A percentile compares a stretch with the other conserved stretches of the same genome.
phyloP scores from a whole-genome alignment of 2,113 vertebrate genomes.

The Odobenus rosmarus region DNA sequence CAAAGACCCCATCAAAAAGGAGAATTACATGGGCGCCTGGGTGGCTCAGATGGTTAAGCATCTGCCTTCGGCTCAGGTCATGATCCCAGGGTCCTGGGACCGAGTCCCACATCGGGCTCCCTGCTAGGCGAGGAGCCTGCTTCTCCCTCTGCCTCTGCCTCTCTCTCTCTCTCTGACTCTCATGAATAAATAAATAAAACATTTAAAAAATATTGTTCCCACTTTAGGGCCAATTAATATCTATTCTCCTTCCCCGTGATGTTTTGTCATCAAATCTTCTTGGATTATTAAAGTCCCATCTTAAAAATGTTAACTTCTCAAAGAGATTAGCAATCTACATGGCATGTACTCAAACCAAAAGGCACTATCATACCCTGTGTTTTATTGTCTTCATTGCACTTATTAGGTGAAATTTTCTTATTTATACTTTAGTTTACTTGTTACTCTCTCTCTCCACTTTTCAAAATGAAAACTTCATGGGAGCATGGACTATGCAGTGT shows the following conservation, averaged over 20 bases:
- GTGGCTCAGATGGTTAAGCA: too few relatives aligned
- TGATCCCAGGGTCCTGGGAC: too few relatives aligned
- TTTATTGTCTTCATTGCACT: neutral
- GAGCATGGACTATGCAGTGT: neutral
- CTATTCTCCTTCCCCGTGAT: neutral
- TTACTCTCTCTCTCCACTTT: neutral
- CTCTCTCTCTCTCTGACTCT: too few relatives aligned
- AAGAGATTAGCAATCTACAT: neutral
- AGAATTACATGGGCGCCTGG: too few relatives aligned
- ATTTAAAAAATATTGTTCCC: neutral
- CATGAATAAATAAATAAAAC: too few relatives aligned
- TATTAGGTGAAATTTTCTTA: neutral
- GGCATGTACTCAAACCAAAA: neutral
- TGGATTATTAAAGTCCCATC: neutral
- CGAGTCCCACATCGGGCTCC: too few relatives aligned
- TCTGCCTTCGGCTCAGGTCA: too few relatives aligned
- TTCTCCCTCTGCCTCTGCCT: too few relatives aligned
- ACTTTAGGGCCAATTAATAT: neutral
- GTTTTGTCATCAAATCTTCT: neutral
- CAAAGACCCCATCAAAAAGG: too few relatives aligned
- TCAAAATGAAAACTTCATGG: neutral
- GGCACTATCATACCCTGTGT: neutral
- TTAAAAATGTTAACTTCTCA: neutral
- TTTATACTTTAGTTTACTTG: neutral
- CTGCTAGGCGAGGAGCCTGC: too few relatives aligned